Evolutionary conservation across 1,140 invertebrate genomes (phyloP).

Genomic region (Eumeta japonica): DNA sequence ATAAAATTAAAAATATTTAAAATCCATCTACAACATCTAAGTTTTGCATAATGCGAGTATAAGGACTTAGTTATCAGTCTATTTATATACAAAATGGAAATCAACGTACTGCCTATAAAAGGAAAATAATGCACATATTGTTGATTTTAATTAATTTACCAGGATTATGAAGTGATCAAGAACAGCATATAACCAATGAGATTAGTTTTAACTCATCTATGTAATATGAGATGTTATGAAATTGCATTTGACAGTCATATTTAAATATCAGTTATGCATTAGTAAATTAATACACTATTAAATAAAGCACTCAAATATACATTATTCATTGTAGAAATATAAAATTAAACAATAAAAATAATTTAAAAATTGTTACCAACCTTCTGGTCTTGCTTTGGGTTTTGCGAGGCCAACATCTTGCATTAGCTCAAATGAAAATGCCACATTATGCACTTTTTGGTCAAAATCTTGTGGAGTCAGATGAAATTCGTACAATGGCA

Average conservation of each 20-base stretch:
- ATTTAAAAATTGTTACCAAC: conserved; percentile 50
- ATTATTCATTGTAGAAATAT: background rate
- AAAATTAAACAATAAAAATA: background rate
- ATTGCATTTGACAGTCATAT: background rate
- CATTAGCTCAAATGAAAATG: conserved; percentile 97
- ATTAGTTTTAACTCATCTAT: too few species aligned
- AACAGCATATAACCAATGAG: too few species aligned
- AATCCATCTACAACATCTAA: too few species aligned
- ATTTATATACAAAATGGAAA: too few species aligned
- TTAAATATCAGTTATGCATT: background rate
- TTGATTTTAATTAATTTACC: too few species aligned
- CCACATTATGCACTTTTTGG: conserved; percentile 95
- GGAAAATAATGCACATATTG: too few species aligned
- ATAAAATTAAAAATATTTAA: too few species aligned
- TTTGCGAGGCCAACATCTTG: conserved; percentile 94
- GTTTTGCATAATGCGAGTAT: too few species aligned
- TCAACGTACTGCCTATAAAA: too few species aligned
- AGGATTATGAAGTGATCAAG: too few species aligned
- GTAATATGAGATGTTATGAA: too few species aligned
- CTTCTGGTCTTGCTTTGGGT: conserved; percentile 94
- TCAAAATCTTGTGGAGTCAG: conserved; percentile 87
- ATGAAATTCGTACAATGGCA: conserved; percentile 93
- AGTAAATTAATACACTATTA: background rate
- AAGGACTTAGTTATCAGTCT: too few species aligned
- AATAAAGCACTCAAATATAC: background rate